These are phyloP conservation scores for Clarias laeviceps DNA, from an alignment of 2,797 vertebrate genomes.

Conservation along the genomic window DNA sequence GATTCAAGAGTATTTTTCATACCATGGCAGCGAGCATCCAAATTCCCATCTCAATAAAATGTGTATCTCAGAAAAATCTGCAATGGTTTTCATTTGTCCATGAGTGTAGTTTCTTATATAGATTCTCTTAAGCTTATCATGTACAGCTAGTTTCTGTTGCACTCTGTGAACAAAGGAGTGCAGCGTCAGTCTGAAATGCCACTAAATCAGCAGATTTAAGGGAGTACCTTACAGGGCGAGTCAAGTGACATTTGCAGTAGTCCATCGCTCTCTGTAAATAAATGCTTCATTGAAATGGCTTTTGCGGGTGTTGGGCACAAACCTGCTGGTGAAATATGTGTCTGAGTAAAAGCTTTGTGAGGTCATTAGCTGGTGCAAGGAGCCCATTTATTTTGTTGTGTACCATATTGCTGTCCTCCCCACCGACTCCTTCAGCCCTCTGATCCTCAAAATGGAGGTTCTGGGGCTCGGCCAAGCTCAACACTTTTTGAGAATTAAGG, in stretches of 20 bases:
- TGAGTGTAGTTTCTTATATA: constrained; percentile 10
- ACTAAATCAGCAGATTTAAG: constrained; percentile 46
- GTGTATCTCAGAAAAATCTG: neutral
- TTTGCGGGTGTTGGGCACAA: constrained; percentile 50
- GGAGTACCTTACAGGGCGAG: constrained; percentile 31
- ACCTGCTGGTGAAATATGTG: constrained; percentile 54
- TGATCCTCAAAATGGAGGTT: constrained; percentile 59
- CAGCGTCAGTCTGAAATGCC: constrained; percentile 28
- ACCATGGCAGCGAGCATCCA: neutral
- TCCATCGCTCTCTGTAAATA: constrained; percentile 53
- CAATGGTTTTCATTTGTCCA: constrained; percentile 6
- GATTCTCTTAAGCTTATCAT: constrained; percentile 30
- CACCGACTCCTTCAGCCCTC: constrained; percentile 32
- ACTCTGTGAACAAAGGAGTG: constrained; percentile 31
- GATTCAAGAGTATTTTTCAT: constrained; percentile 14
- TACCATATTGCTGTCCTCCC: constrained; percentile 35
- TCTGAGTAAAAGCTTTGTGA: constrained; percentile 59
- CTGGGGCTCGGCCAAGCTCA: constrained; percentile 53
- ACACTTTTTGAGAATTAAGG: constrained; percentile 49
- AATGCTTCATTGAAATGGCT: constrained; percentile 54
- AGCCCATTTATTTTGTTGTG: constrained; percentile 54
- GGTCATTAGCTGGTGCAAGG: constrained; percentile 54
- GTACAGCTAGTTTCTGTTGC: constrained; percentile 20
- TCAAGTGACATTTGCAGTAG: constrained; percentile 40
- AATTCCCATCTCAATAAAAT: constrained; percentile 40